Percentiles rank a stretch among this genome's conserved stretches.
Evolutionary conservation across 2,888 invertebrate species (phyloP).

Genomic region (Drosophila paramelanica): DNA sequence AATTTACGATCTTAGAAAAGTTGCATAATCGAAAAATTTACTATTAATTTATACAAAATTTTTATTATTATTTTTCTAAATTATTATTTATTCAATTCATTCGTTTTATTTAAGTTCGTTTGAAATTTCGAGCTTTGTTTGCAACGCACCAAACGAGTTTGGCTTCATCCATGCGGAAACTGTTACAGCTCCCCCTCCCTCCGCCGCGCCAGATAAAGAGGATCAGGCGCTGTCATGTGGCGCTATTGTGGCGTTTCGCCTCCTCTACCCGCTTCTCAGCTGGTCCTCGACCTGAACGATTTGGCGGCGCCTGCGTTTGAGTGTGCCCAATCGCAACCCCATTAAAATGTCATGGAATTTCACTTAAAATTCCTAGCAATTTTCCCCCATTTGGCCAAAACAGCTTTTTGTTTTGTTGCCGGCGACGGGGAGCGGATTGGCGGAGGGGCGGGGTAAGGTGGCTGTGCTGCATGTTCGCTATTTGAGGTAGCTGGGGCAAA

Average conservation of each 20-base stretch:
- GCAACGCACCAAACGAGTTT: background rate
- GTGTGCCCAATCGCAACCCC: constrained; percentile 62
- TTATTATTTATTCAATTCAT: too few species aligned
- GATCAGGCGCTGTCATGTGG: constrained; percentile 5
- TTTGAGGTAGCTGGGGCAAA: constrained; percentile 42
- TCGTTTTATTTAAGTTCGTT: too few species aligned
- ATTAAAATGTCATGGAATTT: constrained; percentile 80
- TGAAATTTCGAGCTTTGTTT: too few species aligned
- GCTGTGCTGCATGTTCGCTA: constrained; percentile 23
- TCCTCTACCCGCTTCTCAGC: background rate
- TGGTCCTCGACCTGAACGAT: constrained; percentile 1
- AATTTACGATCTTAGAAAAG: too few species aligned
- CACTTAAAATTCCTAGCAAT: constrained; percentile 72
- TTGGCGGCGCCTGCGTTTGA: constrained; percentile 48
- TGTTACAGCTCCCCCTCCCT: background rate
- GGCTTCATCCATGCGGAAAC: too few species aligned
- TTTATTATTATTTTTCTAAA: too few species aligned
- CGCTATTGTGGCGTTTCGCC: too few species aligned
- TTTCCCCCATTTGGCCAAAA: constrained; percentile 62
- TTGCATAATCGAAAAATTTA: too few species aligned
- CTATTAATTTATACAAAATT: too few species aligned
- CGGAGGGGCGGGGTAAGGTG: background rate
- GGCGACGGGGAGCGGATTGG: background rate
- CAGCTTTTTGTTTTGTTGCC: constrained; percentile 56
- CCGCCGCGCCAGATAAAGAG: constrained; percentile 1